Percentiles rank a stretch among this genome's conserved stretches.
These are phyloP conservation scores for Liopterus haemorrhoidalis DNA, from an alignment of 2,888 invertebrate genomes.

Conservation along the genomic window DNA sequence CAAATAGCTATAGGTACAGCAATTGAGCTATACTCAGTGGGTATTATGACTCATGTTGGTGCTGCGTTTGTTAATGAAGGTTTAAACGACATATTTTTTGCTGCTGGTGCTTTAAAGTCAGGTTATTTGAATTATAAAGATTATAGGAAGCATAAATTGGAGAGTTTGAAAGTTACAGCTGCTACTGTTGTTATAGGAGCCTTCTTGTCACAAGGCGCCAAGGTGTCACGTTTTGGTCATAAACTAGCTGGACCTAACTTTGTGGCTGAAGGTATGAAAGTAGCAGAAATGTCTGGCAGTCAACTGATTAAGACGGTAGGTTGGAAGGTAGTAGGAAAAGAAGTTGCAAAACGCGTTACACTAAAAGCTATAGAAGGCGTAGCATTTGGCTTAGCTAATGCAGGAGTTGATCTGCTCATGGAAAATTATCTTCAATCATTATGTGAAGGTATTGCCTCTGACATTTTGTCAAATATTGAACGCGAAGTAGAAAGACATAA, in stretches of 20 bases:
- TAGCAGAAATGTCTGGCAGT: conserved; percentile 13
- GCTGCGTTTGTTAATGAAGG: conserved; percentile 32
- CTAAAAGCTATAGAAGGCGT: conserved; percentile 20
- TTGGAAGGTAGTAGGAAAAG: conserved; percentile 12
- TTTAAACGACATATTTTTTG: conserved; percentile 32
- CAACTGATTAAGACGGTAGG: conserved; percentile 15
- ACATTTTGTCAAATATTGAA: conserved; percentile 13
- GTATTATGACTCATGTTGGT: conserved; percentile 27
- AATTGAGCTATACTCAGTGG: conserved; percentile 25
- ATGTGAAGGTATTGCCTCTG: conserved; percentile 16
- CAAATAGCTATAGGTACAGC: conserved; percentile 30
- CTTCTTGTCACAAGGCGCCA: conserved; percentile 16
- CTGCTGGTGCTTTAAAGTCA: conserved; percentile 19
- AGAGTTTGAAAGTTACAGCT: conserved; percentile 23
- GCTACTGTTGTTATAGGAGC: conserved; percentile 16
- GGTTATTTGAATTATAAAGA: conserved; percentile 31
- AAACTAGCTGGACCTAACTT: conserved; percentile 15
- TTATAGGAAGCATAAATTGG: conserved; percentile 25
- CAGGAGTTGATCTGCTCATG: conserved; percentile 17
- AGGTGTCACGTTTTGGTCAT: conserved; percentile 20
- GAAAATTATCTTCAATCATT: conserved; percentile 21
- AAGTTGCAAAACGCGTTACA: conserved; percentile 18
- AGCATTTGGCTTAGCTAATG: conserved; percentile 17
- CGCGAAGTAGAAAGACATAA: conserved; percentile 5
- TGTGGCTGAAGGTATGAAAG: conserved; percentile 13